These are phyloP conservation scores for Pterostichus madidus DNA, from an alignment of 2,888 invertebrate species.

Conservation along the genomic window DNA sequence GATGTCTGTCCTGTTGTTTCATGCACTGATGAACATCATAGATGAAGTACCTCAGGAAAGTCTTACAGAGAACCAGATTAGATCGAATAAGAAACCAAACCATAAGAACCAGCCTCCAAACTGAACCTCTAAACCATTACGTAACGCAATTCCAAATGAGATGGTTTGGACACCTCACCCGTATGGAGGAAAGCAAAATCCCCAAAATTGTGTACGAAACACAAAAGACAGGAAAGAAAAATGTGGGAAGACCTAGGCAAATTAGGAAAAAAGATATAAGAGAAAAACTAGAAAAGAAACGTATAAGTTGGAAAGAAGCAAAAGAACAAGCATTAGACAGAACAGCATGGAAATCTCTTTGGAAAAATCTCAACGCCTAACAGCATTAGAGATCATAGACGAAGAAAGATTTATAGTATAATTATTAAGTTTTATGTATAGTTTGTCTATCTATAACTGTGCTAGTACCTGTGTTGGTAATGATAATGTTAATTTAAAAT, in stretches of 20 bases:
- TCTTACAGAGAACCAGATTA: neutral
- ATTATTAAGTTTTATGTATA: too few relatives aligned
- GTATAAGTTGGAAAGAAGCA: conserved; percentile 18
- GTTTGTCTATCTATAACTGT: too few relatives aligned
- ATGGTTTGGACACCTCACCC: too few relatives aligned
- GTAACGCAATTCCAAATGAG: too few relatives aligned
- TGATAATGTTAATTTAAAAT: too few relatives aligned
- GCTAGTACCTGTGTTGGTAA: too few relatives aligned
- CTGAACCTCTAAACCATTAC: too few relatives aligned
- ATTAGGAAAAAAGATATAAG: neutral
- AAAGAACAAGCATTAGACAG: conserved; percentile 13
- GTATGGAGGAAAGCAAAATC: too few relatives aligned
- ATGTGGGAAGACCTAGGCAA: neutral
- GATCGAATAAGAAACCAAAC: neutral
- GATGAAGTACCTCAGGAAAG: neutral
- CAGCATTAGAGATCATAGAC: conserved; percentile 21
- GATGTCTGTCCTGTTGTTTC: too few relatives aligned
- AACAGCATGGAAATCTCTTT: conserved; percentile 28
- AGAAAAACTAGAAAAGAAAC: conserved; percentile 7
- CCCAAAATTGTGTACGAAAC: neutral
- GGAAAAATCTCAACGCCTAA: conserved; percentile 17
- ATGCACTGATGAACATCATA: too few relatives aligned
- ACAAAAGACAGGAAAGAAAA: neutral
- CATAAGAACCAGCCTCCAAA: neutral
- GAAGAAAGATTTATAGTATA: too few relatives aligned